phyloP scores from a whole-genome alignment of 2,113 vertebrate species.

The Apus apus region DNA sequence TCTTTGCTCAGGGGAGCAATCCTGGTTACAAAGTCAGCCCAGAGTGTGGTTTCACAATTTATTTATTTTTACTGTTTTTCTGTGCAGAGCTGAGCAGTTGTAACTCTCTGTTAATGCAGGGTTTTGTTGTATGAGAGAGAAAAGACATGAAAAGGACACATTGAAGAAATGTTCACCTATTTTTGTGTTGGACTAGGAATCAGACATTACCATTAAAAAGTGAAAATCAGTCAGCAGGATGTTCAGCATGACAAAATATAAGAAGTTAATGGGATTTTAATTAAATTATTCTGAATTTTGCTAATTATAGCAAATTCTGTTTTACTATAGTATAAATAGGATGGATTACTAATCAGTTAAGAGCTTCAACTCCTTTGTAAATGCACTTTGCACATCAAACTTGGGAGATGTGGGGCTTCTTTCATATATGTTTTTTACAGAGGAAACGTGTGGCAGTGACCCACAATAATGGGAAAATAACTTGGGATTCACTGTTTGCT shows the following conservation, averaged over 20 bases:
- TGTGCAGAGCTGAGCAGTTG: not conserved
- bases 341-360: not conserved
- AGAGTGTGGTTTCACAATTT: not conserved
- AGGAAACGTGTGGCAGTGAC: not conserved
- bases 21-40: not conserved
- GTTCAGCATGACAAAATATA: not conserved
- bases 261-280: not conserved
- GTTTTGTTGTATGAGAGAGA: not conserved
- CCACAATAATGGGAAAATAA: not conserved
- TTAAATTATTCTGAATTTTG: not conserved
- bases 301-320: not conserved
- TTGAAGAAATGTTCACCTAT: not conserved
- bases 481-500: constrained; percentile 17
- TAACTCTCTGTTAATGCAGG: not conserved
- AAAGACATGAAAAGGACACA: not conserved
- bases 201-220: not conserved
- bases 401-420: not conserved
- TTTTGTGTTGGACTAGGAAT: not conserved
- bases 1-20: not conserved
- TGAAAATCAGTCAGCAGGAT: not conserved
- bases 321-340: not conserved
- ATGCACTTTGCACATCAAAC: not conserved
- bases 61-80: not conserved
- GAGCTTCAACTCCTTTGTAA: not conserved
- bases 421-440: not conserved